Evolutionary conservation across 2,797 vertebrate genomes (phyloP), one percentile per base, ranked within the genome.

Genomic region (Triplophysa bombifrons): DNA sequence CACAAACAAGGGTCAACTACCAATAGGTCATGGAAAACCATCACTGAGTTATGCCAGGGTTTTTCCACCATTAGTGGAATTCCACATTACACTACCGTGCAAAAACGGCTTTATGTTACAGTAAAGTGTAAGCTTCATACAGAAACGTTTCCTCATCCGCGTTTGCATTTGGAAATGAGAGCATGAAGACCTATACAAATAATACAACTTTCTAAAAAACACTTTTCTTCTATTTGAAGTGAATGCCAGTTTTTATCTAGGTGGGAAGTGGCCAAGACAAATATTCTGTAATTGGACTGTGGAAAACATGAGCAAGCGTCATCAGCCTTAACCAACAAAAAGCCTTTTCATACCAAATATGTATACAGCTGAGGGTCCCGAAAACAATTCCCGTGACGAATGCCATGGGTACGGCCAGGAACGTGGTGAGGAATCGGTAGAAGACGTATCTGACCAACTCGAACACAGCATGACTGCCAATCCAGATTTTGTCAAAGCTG

Each of bases 401-500:
- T 12, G 97, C 96, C 91, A 96, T 58, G 9, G 98, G 97, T 11
- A 99, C 84, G 17, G 96, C 97, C 19, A 99, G 93, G 81, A 98
- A 81, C 10, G 95, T 88, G 0, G 92, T 96, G 85, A 98, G 92
- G 34, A 97, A 69, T 72, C 95, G 95, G 92, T 99, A 99, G 22
- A 96, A 84, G 80, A 93, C 16, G 71, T 95, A 98, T 83, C 95
- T 97, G 76, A 95, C 90, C 88, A 98, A 84, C 87, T 98, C 97
- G 7, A 97, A 98, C 34, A 92, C 91, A 9, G 96, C 96, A 55
- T 97, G 95, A 90, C 97, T 98, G 88, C 95, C 95, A 61, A 99
- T 93, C 98, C 98, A 99, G 6, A 99, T 94, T 64, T 84, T 91
- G 91, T 99, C 98, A 56, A 96, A 97, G 86, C 96, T 98, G 90